These are phyloP conservation scores for Triplophysa tibetana DNA, from an alignment of 2,113 vertebrate species.

Conservation along the genomic window DNA sequence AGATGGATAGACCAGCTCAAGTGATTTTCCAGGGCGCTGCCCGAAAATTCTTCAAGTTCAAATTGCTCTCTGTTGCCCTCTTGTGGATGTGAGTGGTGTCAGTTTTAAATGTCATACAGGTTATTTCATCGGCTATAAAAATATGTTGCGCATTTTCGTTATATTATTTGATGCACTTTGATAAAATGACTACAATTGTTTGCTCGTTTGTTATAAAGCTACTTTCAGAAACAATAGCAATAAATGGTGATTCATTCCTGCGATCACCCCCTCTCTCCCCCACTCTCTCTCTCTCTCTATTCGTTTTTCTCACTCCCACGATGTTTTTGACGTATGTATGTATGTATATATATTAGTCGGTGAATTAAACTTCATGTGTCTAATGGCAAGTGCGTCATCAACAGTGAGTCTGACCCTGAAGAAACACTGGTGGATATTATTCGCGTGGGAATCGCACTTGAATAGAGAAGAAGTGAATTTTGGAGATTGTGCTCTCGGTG, in stretches of 20 bases:
- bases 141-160: not conserved
- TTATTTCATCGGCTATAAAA: not conserved
- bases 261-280: not conserved
- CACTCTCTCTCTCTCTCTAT: not conserved
- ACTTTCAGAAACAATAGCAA: not conserved
- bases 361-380: constrained; percentile 51
- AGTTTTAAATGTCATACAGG: not conserved
- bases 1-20: not conserved
- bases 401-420: not conserved
- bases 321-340: constrained; percentile 74
- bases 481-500: not conserved
- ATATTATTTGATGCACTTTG: not conserved
- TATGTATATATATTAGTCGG: constrained; percentile 70
- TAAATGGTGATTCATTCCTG: not conserved
- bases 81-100: constrained; percentile 36
- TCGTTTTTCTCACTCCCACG: constrained; percentile 69
- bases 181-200: not conserved
- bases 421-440: constrained; percentile 16
- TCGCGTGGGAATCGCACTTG: not conserved
- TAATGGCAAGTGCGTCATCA: not conserved
- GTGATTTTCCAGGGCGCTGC: constrained; percentile 37
- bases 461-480: constrained; percentile 24
- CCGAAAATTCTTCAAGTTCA: constrained; percentile 27
- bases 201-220: not conserved
- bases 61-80: constrained; percentile 52